Evolutionary conservation across 2,797 vertebrate genomes (phyloP), one percentile per base, ranked within the genome.

Genomic region (Psittacula echo): DNA sequence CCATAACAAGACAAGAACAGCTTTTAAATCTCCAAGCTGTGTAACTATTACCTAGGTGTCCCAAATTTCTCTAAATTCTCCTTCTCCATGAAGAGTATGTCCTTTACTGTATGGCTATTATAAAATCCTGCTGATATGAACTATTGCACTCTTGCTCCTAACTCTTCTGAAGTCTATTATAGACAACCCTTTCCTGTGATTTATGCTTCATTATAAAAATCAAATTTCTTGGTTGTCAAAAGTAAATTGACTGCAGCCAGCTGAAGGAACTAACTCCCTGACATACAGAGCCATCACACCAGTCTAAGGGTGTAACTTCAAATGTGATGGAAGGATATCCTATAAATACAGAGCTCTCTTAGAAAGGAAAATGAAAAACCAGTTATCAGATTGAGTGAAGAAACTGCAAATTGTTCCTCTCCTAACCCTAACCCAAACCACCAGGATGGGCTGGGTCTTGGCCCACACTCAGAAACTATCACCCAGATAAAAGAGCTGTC

Each of bases 191-290:
- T 90, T 93, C 88, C 61, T 61, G 41, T 96, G 95, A 97, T 96
- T 97, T 98, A 96, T 0, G 1, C 48, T 51, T 97, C 94, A 97
- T 97, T 98, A 97, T 90, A 97, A 97, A 97, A 98, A 96, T 94
- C 93, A 97, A 90, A 97, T 96, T 96, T 97, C 93, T 96, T 95
- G 81, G 78, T 90, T 97, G 95, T 97, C 96, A 98, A 86, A 91
- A 97, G 80, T 90, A 95, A 97, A 97, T 96, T 94, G 92, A 97
- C 76, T 91, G 74, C 92, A 96, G 84, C 66, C 96, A 95, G 54
- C 66, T 94, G 81, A 93, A 96, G 56, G 78, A 96, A 94, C 94
- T 54, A 85, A 84, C 89, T 92, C 42, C 60, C 77, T 89, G 62
- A 91, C 91, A 96, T 60, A 89, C 65, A 87, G 74, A 95, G 81